phyloP scores from a whole-genome alignment of 2,888 invertebrate genomes.

The Nephrotoma flavescens region DNA sequence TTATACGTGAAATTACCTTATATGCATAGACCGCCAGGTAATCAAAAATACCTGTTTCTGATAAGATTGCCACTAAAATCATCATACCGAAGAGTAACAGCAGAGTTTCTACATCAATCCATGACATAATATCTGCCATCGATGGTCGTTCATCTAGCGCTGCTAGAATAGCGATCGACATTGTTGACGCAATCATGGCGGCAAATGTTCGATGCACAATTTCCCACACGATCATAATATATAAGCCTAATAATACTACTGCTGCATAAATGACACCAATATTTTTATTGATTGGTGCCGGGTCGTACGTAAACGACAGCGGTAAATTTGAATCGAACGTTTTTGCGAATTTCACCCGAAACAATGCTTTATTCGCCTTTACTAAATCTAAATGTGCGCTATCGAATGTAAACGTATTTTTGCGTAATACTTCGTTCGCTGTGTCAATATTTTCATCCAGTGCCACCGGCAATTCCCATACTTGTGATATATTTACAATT shows the following conservation, averaged over 20 bases:
- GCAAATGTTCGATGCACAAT: conserved; percentile 58
- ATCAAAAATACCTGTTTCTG: conserved; percentile 68
- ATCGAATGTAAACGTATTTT: conserved; percentile 19
- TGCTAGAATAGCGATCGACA: conserved; percentile 54
- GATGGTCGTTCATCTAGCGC: conserved; percentile 53
- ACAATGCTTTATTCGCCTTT: conserved; percentile 15
- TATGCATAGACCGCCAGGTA: conserved; percentile 56
- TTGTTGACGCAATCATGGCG: conserved; percentile 55
- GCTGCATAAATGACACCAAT: conserved; percentile 58
- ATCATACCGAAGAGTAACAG: conserved; percentile 63
- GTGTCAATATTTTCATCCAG: conserved; percentile 26
- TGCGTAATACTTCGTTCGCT: conserved; percentile 33
- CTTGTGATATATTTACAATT: conserved; percentile 12
- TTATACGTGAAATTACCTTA: conserved; percentile 33
- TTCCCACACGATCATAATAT: conserved; percentile 63
- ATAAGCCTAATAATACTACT: conserved; percentile 54
- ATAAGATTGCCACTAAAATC: conserved; percentile 60
- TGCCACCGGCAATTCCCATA: conserved; percentile 26
- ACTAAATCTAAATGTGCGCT: conserved; percentile 13
- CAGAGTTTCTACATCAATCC: conserved; percentile 62
- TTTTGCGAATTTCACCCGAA: conserved; percentile 23
- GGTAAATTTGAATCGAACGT: conserved; percentile 27
- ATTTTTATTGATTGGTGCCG: conserved; percentile 45
- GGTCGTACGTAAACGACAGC: conserved; percentile 42
- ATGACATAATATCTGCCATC: conserved; percentile 50